Percentiles rank a stretch among this genome's conserved stretches.
These are phyloP conservation scores for Phyllotreta cruciferae DNA, from an alignment of 2,888 invertebrate species.

Conservation along the genomic window DNA sequence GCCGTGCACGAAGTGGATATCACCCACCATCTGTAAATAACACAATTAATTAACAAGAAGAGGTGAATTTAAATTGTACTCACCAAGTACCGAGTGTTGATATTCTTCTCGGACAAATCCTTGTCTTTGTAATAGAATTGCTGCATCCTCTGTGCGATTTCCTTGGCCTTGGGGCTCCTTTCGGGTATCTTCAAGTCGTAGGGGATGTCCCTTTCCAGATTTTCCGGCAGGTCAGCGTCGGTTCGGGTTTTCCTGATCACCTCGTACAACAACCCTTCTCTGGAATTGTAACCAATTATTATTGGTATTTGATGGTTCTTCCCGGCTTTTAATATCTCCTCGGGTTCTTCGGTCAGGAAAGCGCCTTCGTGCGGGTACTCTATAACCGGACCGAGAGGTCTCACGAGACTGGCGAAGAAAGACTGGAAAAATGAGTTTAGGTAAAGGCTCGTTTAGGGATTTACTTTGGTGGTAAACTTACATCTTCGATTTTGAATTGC, in stretches of 20 bases:
- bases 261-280: slow-evolving; percentile 56
- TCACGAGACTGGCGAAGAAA: slow-evolving; percentile 40
- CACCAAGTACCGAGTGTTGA: slow-evolving; percentile 55
- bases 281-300: slow-evolving; percentile 55
- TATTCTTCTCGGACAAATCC: slow-evolving; percentile 54
- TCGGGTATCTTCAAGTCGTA: slow-evolving; percentile 45
- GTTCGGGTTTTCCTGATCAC: slow-evolving; percentile 44
- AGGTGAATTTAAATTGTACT: slow-evolving; percentile 18
- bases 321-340: slow-evolving; percentile 51
- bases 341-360: slow-evolving; percentile 52
- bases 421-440: slow-evolving; percentile 37
- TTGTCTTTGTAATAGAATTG: slow-evolving; percentile 60
- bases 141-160: slow-evolving; percentile 58
- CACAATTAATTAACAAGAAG: slow-evolving; percentile 32
- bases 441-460: neutral
- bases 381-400: slow-evolving; percentile 49
- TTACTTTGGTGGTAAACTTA: slow-evolving; percentile 35
- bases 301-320: slow-evolving; percentile 55
- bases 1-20: slow-evolving; percentile 52
- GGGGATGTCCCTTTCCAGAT: slow-evolving; percentile 48
- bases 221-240: slow-evolving; percentile 40
- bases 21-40: slow-evolving; percentile 55
- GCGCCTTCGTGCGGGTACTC: slow-evolving; percentile 48
- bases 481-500: slow-evolving; percentile 46
- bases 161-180: slow-evolving; percentile 45